A percentile compares a stretch with the other conserved stretches of the same genome.
Conservation (phyloP, 2,113 vertebrate genomes). For the Rhegmatorhina hoffmannsi region DNA sequence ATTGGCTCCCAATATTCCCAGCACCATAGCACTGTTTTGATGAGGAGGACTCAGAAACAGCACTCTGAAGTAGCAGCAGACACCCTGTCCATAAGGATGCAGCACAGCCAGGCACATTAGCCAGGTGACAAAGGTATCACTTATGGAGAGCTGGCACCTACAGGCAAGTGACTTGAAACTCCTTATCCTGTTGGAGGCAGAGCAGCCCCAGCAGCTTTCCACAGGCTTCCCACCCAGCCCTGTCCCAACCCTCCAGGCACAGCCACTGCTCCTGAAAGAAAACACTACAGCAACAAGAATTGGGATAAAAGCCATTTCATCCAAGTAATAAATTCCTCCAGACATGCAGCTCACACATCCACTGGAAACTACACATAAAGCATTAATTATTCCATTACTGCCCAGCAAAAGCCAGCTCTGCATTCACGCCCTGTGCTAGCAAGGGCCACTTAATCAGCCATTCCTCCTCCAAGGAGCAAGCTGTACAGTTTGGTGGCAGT, state of each 20-base stretch:
- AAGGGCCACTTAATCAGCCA: neutral
- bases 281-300: neutral
- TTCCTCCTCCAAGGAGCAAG: neutral
- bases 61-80: neutral
- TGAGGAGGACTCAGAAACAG: neutral
- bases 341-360: neutral
- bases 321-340: neutral
- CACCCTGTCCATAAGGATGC: neutral
- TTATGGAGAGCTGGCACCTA: neutral
- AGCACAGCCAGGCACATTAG: neutral
- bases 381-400: neutral
- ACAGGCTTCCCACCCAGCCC: rapidly evolving
- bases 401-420: neutral
- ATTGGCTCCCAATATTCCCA: neutral
- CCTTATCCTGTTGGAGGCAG: neutral
- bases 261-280: neutral
- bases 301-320: neutral
- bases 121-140: neutral
- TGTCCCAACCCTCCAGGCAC: neutral
- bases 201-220: neutral
- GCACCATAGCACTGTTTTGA: neutral
- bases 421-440: neutral
- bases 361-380: neutral
- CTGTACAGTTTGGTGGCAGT: neutral
- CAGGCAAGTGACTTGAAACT: neutral